Conservation (phyloP, 2,113 vertebrate genomes). For the Eidolon helvum region DNA sequence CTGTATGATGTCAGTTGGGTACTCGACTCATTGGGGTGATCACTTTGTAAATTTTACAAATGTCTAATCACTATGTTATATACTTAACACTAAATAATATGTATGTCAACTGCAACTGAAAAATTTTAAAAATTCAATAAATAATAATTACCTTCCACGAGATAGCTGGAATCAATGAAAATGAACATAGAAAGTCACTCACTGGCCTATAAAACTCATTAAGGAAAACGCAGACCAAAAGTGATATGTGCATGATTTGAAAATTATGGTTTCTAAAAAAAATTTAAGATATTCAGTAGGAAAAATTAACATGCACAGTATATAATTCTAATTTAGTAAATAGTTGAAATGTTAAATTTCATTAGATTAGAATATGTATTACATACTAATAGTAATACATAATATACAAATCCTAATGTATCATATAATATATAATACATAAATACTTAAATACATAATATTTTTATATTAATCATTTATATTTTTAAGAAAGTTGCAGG, state of each 20-base stretch:
- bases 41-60: too few relatives aligned
- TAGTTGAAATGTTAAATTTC: neutral
- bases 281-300: neutral
- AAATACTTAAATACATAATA: neutral
- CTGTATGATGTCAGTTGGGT: too few relatives aligned
- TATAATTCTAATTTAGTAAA: neutral
- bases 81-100: neutral
- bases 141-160: neutral
- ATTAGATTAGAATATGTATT: neutral
- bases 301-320: neutral
- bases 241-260: neutral
- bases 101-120: neutral
- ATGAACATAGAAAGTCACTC: neutral
- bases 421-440: neutral
- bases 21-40: too few relatives aligned
- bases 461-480: neutral
- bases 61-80: neutral
- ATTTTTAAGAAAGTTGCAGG: neutral
- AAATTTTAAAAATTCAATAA: neutral
- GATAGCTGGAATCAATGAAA: neutral
- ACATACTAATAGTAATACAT: neutral
- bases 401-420: neutral
- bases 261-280: constrained; percentile 9
- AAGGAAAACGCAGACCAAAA: neutral
- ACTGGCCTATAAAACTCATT: neutral